These are phyloP conservation scores for Anhinga rufa DNA, from an alignment of 2,113 vertebrate species.

Conservation along the genomic window DNA sequence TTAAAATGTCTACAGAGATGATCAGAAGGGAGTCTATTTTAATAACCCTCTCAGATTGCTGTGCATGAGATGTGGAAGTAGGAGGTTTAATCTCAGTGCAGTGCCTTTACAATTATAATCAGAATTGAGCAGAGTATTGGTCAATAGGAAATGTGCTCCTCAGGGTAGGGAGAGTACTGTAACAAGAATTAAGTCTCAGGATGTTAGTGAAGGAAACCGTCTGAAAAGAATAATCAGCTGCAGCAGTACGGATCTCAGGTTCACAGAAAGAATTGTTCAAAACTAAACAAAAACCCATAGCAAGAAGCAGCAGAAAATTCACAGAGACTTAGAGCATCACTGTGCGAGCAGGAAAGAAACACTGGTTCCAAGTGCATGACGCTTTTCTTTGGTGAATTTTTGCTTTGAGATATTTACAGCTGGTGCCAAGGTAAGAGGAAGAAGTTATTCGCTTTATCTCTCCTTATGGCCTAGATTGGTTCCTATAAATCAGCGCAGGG, in stretches of 20 bases:
- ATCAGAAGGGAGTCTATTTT: conserved; percentile 64
- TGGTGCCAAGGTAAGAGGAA: background rate
- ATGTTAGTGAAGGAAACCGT: conserved; percentile 24
- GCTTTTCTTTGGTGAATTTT: background rate
- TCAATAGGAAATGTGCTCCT: conserved; percentile 53
- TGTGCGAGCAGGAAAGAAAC: background rate
- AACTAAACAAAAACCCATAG: background rate
- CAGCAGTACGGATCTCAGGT: background rate
- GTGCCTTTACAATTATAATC: conserved; percentile 67
- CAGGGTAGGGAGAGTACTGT: conserved; percentile 29
- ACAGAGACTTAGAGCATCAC: background rate
- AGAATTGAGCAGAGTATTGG: conserved; percentile 60
- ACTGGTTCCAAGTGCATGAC: background rate
- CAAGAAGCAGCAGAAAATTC: background rate
- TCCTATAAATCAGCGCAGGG: conserved; percentile 6
- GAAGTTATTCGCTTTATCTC: background rate
- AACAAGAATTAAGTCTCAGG: conserved; percentile 53
- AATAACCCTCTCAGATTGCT: conserved; percentile 62
- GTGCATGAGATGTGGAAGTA: conserved; percentile 33
- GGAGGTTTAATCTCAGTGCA: conserved; percentile 57
- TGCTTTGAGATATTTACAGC: conserved; percentile 21
- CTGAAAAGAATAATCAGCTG: conserved; percentile 51
- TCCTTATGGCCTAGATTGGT: background rate
- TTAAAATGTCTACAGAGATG: conserved; percentile 62
- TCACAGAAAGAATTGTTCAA: background rate